Base-by-base conservation (phyloP, 2,797 vertebrate species). In the Margarornis squamiger region DNA sequence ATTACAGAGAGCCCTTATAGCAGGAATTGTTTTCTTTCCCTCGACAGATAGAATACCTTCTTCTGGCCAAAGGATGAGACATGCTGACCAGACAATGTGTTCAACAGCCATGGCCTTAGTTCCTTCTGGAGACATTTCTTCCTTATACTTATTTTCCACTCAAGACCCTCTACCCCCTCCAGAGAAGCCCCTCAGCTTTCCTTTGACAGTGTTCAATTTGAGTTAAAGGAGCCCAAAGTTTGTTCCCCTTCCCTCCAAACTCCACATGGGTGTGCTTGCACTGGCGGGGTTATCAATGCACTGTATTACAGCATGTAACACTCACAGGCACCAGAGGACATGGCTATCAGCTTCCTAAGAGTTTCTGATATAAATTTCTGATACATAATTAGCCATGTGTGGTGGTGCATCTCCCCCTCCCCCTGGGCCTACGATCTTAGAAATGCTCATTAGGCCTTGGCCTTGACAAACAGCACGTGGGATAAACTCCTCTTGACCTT, bases 1-100 rank as follows among this genome's bases (percentile, higher is more conserved):
- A 93, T 93, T 52, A 81, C 43, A 79, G 73, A 32, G 72, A 93
- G 61, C 43, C 85, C 39, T 88, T 90, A 86, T 84, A 87, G 85
- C 77, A 66, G 1, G 11, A 84, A 93, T 68, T 80, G 52, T 86
- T 92, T 70, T 58, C 32, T 79, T 80, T 92, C 73, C 82, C 65
- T 46, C 4, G 3, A 90, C 27, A 86, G 76, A 90, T 12, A 86
- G 46, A 86, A 58, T 73, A 91, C 48, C 88, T 90, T 81, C 80
- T 87, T 87, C 74, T 57, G 86, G 83, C 84, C 86, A 67, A 89
- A 88, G 55, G 11, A 55, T 9, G 73, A 94, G 81, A 34, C 77
- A 57, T 4, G 67, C 76, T 88, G 80, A 87, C 74, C 46, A 43
- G 78, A 87, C 57, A 45, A 66, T 17, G 59, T 46, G 52, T 76